These are phyloP conservation scores for Remorina albescens DNA, from an alignment of 2,797 vertebrate genomes.

Conservation along the genomic window DNA sequence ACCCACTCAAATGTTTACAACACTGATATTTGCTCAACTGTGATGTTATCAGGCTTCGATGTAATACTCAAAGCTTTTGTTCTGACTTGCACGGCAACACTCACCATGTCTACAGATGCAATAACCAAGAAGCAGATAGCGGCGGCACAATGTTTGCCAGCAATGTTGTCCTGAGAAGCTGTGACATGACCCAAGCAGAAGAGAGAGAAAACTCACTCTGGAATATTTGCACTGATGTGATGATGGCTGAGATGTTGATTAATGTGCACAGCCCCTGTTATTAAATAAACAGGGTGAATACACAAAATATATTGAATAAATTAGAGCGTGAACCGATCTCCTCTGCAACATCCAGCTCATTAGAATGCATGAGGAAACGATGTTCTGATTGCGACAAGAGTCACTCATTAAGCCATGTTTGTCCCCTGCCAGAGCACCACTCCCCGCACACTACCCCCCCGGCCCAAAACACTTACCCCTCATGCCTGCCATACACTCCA, in stretches of 20 bases:
- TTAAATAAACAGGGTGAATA: conserved; percentile 84
- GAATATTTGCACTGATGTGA: conserved; percentile 73
- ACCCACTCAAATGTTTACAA: conserved; percentile 79
- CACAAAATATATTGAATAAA: conserved; percentile 85
- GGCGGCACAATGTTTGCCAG: conserved; percentile 59
- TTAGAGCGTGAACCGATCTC: conserved; percentile 77
- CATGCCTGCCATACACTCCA: conserved; percentile 69
- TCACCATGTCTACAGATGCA: conserved; percentile 69
- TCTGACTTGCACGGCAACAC: conserved; percentile 70
- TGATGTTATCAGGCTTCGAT: conserved; percentile 72
- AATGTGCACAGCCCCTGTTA: conserved; percentile 78
- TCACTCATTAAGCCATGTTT: conserved; percentile 84
- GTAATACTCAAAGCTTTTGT: conserved; percentile 80
- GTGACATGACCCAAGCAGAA: conserved; percentile 63
- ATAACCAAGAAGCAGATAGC: conserved; percentile 76
- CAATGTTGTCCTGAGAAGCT: conserved; percentile 64
- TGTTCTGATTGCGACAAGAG: conserved; percentile 83
- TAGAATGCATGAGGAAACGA: conserved; percentile 82
- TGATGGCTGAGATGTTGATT: conserved; percentile 81
- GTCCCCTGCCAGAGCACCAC: conserved; percentile 72
- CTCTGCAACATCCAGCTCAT: conserved; percentile 80
- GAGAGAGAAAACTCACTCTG: conserved; percentile 53
- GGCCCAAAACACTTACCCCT: conserved; percentile 77
- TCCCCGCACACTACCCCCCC: conserved; percentile 51
- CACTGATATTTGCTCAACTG: conserved; percentile 74